Evolutionary conservation across 2,113 vertebrate genomes (phyloP).

Genomic region (Polypterus bichir): DNA sequence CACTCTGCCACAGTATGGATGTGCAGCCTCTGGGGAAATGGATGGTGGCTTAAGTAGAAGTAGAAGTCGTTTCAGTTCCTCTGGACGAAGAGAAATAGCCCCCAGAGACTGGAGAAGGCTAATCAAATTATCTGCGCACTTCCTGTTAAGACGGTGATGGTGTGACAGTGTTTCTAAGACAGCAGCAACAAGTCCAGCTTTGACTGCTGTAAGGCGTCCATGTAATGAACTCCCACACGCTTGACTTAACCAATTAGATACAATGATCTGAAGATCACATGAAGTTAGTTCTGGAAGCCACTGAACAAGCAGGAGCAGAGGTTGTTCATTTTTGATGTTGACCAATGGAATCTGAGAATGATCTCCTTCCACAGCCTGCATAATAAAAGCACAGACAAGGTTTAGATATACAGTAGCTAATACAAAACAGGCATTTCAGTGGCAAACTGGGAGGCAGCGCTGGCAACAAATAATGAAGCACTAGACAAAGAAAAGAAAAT

Average conservation of each 20-base stretch:
- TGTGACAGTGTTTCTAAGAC: constrained; percentile 58
- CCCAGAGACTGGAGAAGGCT: constrained; percentile 70
- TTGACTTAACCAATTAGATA: constrained; percentile 61
- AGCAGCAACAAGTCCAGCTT: constrained; percentile 72
- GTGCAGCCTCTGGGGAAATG: constrained; percentile 26
- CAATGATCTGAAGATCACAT: constrained; percentile 65
- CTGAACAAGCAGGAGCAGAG: constrained; percentile 69
- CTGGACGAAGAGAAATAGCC: constrained; percentile 66
- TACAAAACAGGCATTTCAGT: background rate
- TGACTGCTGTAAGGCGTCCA: constrained; percentile 75
- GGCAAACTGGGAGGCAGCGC: background rate
- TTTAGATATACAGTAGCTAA: too few relatives aligned
- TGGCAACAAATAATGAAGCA: too few relatives aligned
- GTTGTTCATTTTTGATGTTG: constrained; percentile 78
- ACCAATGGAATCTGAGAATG: constrained; percentile 46
- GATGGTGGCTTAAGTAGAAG: constrained; percentile 44
- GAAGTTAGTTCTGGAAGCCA: constrained; percentile 73
- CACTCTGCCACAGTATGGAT: constrained; percentile 46
- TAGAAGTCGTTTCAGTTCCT: constrained; percentile 69
- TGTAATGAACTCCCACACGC: constrained; percentile 70
- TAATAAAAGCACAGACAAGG: background rate
- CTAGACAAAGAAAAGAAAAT: too few relatives aligned
- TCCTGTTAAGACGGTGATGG: constrained; percentile 42
- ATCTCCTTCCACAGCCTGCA: constrained; percentile 76
- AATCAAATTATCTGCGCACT: constrained; percentile 68